These are phyloP conservation scores for Pogonocichla stellata DNA, from an alignment of 2,113 vertebrate genomes.

Conservation along the genomic window DNA sequence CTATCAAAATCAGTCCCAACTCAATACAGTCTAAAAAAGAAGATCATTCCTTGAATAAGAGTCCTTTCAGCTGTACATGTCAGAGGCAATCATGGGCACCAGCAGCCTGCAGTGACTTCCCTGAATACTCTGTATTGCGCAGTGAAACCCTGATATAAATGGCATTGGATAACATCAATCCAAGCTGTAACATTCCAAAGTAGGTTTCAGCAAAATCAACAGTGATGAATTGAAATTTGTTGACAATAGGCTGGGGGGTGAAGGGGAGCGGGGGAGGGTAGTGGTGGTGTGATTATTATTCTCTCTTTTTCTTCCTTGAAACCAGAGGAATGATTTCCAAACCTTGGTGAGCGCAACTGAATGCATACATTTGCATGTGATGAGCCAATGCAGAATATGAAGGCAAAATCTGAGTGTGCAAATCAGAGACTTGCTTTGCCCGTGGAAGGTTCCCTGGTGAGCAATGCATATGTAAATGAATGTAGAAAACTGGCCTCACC, in stretches of 20 bases:
- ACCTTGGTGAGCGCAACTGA: neutral
- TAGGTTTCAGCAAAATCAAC: slow-evolving; percentile 76
- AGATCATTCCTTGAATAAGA: slow-evolving; percentile 77
- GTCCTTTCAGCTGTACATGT: slow-evolving; percentile 70
- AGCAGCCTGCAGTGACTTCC: slow-evolving; percentile 68
- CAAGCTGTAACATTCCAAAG: slow-evolving; percentile 62
- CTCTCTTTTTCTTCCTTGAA: slow-evolving; percentile 53
- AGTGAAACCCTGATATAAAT: slow-evolving; percentile 77
- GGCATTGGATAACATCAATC: slow-evolving; percentile 75
- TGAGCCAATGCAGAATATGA: neutral
- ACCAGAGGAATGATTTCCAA: slow-evolving; percentile 50
- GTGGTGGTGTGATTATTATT: slow-evolving; percentile 11
- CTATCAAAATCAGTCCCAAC: slow-evolving; percentile 85
- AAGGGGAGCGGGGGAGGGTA: neutral
- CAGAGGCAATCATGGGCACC: slow-evolving; percentile 78
- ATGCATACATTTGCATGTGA: slow-evolving; percentile 27
- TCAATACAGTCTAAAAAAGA: slow-evolving; percentile 78
- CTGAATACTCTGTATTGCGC: slow-evolving; percentile 61
- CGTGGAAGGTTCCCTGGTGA: neutral
- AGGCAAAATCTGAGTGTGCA: slow-evolving; percentile 1
- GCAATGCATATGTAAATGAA: neutral
- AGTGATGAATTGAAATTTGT: slow-evolving; percentile 74
- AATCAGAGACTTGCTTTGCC: slow-evolving; percentile 9
- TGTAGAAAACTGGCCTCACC: neutral
- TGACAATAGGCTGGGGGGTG: neutral